Percentiles rank a stretch among this genome's conserved stretches.
Conservation (phyloP, 2,797 vertebrate species). For the Microchirus variegatus region DNA sequence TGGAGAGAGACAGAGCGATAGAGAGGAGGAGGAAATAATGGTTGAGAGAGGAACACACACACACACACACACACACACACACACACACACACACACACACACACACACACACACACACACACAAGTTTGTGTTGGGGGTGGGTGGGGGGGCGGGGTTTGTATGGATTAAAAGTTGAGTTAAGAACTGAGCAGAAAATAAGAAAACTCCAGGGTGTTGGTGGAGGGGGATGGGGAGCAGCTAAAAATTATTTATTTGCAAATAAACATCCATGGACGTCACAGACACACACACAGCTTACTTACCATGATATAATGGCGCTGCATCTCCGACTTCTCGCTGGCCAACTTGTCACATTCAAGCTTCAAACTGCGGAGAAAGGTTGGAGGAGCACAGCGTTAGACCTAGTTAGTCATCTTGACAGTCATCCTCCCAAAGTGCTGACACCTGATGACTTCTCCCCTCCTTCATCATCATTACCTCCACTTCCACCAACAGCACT, state of each 20-base stretch:
- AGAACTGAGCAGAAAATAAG: too few species aligned
- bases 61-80: too few species aligned
- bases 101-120: too few species aligned
- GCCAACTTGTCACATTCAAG: constrained; percentile 97
- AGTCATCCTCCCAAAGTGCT: constrained; percentile 52
- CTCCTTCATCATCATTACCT: constrained; percentile 62
- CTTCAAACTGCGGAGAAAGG: constrained; percentile 86
- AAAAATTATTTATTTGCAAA: too few species aligned
- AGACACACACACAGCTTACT: constrained; percentile 50
- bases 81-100: too few species aligned
- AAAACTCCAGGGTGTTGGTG: too few species aligned
- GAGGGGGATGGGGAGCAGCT: too few species aligned
- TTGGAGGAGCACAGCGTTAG: constrained; percentile 46
- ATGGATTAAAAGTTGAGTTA: too few species aligned
- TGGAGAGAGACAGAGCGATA: background rate
- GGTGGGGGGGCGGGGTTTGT: too few species aligned
- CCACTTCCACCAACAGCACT: constrained; percentile 36
- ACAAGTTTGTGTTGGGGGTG: too few species aligned
- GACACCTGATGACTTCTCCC: constrained; percentile 53
- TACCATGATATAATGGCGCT: constrained; percentile 98
- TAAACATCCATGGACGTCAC: background rate
- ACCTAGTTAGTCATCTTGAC: constrained; percentile 49
- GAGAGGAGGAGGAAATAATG: constrained; percentile 13
- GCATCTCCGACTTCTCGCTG: constrained; percentile 99
- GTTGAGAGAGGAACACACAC: background rate